These are phyloP conservation scores for Zoanthus sansibaricus DNA, from an alignment of 92 coral and sea anemone species.

Conservation along the genomic window DNA sequence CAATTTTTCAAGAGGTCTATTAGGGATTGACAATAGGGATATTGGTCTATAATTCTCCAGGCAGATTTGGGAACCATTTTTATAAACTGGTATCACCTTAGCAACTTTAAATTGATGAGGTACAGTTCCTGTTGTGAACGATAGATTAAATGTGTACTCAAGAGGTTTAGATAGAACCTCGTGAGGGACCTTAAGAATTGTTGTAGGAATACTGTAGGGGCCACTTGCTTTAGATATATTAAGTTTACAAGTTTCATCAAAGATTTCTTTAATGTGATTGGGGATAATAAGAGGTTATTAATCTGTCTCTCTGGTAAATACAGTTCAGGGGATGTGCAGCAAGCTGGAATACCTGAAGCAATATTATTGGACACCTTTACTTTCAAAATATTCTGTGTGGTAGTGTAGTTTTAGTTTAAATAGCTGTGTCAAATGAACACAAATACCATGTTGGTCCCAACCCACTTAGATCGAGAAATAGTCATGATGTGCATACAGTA, in stretches of 20 bases:
- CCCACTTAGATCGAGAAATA: too few relatives aligned
- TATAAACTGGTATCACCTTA: background rate
- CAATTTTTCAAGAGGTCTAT: too few relatives aligned
- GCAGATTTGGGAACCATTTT: too few relatives aligned
- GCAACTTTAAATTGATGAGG: slow-evolving; percentile 27
- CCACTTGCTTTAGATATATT: slow-evolving; percentile 16
- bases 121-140: slow-evolving; percentile 23
- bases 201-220: slow-evolving; percentile 22
- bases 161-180: slow-evolving; percentile 24
- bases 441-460: too few relatives aligned
- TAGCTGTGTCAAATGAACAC: too few relatives aligned
- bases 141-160: slow-evolving; percentile 18
- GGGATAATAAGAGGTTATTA: too few relatives aligned
- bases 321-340: background rate
- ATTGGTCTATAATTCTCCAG: too few relatives aligned
- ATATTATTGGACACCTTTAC: background rate
- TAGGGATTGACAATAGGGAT: too few relatives aligned
- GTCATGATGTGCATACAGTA: too few relatives aligned
- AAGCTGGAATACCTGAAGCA: background rate
- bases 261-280: slow-evolving; percentile 4
- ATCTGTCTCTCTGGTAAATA: background rate
- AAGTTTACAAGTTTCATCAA: background rate
- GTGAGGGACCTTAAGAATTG: slow-evolving; percentile 12
- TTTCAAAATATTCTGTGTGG: too few relatives aligned
- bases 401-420: too few relatives aligned